A percentile compares a stretch with the other conserved stretches of the same genome.
Conservation (phyloP, 2,797 vertebrate species). For the Hipposideros larvatus region DNA sequence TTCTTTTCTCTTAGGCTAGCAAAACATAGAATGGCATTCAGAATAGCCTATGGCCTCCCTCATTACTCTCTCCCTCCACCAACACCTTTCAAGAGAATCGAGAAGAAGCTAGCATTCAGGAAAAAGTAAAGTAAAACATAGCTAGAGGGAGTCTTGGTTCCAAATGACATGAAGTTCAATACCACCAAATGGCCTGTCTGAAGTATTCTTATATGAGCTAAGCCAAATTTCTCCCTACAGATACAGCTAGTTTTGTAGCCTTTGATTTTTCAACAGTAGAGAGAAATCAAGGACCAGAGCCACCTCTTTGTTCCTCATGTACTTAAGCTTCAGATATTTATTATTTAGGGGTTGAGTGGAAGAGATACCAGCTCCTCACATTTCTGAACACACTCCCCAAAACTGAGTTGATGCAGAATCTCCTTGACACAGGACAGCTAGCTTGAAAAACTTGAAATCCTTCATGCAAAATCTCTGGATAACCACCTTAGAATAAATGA, state of each 20-base stretch:
- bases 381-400: background rate
- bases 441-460: background rate
- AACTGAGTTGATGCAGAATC: background rate
- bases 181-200: background rate
- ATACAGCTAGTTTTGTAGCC: background rate
- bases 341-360: background rate
- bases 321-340: background rate
- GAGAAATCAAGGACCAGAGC: background rate
- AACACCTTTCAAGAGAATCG: background rate
- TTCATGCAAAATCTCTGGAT: background rate
- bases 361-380: background rate
- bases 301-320: background rate
- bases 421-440: background rate
- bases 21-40: background rate
- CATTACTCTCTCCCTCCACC: background rate
- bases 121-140: background rate
- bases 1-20: background rate
- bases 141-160: background rate
- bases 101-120: background rate
- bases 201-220: background rate
- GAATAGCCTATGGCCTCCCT: background rate
- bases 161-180: background rate
- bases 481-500: background rate
- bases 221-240: background rate
- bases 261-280: background rate